Evolutionary conservation across 2,888 invertebrate species (phyloP).

Genomic region (Brachyptera putata): DNA sequence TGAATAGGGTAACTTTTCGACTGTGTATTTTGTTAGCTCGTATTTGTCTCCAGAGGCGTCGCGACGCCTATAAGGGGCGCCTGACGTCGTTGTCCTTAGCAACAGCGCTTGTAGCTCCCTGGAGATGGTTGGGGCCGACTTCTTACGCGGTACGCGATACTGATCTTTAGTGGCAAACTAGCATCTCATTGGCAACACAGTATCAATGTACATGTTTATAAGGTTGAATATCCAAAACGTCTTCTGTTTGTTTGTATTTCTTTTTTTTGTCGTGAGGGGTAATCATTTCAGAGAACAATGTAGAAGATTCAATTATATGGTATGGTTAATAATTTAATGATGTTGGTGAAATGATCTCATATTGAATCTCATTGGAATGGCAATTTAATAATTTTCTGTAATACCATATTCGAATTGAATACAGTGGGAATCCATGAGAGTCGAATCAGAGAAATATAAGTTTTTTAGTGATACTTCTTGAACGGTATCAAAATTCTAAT

Average conservation of each 20-base stretch:
- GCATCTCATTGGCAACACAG: background rate
- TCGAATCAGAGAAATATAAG: too few species aligned
- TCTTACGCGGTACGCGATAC: background rate
- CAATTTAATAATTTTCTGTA: too few species aligned
- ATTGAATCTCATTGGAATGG: too few species aligned
- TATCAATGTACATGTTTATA: background rate
- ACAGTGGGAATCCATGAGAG: too few species aligned
- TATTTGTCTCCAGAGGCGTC: conserved; percentile 33
- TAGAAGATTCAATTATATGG: background rate
- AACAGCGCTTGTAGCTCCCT: background rate
- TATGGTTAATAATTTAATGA: conserved; percentile 14
- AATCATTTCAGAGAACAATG: conserved; percentile 4
- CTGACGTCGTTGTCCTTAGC: conserved; percentile 21
- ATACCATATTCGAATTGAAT: too few species aligned
- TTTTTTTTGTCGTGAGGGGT: too few species aligned
- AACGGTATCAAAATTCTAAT: too few species aligned
- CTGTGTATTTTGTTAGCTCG: conserved; percentile 21
- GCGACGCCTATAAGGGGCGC: conserved; percentile 21
- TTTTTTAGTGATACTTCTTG: too few species aligned
- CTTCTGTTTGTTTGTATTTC: too few species aligned
- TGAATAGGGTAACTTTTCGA: background rate
- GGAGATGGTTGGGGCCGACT: background rate
- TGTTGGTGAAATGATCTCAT: too few species aligned
- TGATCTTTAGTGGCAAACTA: background rate
- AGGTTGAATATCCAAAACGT: background rate